These are phyloP conservation scores for Lithophane leautieri DNA, from an alignment of 2,888 invertebrate species.

Conservation along the genomic window DNA sequence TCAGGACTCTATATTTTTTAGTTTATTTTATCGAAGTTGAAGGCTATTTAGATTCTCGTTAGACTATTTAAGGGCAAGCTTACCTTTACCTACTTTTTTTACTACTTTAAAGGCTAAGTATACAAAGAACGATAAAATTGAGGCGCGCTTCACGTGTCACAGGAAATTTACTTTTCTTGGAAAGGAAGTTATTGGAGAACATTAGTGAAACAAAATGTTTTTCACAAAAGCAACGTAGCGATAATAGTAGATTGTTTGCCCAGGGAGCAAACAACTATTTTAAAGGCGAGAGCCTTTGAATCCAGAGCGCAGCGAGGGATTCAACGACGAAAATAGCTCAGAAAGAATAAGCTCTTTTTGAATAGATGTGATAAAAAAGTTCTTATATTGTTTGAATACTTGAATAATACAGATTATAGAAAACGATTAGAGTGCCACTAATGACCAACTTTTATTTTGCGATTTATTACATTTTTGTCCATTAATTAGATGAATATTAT, in stretches of 20 bases:
- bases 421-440: not conserved
- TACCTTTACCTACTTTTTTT: not conserved
- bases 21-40: not conserved
- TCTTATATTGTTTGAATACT: not conserved
- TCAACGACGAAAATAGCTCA: too few species aligned
- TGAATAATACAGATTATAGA: not conserved
- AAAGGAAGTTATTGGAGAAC: constrained; percentile 2
- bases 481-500: not conserved
- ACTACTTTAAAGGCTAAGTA: not conserved
- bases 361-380: too few species aligned
- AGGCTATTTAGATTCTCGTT: not conserved
- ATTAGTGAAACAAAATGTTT: not conserved
- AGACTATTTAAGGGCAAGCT: not conserved
- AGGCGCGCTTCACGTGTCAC: constrained; percentile 5
- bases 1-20: constrained; percentile 2
- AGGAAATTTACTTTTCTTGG: constrained; percentile 6
- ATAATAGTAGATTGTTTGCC: too few species aligned
- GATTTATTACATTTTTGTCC: not conserved
- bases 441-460: not conserved
- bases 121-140: not conserved
- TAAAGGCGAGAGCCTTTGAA: too few species aligned
- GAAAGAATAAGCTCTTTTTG: too few species aligned
- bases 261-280: too few species aligned
- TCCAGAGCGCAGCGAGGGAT: too few species aligned
- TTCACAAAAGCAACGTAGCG: not conserved